These are phyloP conservation scores for Trinorchestia longiramus DNA, from an alignment of 1,140 invertebrate species.

Conservation along the genomic window DNA sequence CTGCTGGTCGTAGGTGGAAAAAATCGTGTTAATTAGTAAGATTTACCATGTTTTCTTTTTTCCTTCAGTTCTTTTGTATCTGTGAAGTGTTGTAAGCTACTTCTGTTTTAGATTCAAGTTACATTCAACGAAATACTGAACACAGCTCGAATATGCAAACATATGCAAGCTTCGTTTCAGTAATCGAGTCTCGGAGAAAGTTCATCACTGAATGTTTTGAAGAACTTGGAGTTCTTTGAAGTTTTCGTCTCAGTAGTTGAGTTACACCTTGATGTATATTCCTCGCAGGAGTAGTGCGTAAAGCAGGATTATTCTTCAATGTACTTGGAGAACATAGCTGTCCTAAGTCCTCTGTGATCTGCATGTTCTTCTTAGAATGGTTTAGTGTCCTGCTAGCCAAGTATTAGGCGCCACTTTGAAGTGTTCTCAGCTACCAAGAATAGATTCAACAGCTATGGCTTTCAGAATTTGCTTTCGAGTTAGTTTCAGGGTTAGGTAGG, in stretches of 20 bases:
- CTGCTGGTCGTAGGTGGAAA: not conserved
- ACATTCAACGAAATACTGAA: no score
- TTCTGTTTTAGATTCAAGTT: not conserved
- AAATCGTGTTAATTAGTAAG: not conserved
- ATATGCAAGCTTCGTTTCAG: not conserved
- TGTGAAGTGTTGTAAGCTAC: not conserved
- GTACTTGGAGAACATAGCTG: not conserved
- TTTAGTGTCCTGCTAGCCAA: not conserved
- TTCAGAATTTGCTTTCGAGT: not conserved
- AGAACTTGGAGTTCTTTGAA: not conserved
- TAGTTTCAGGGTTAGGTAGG: not conserved
- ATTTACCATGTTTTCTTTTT: not conserved
- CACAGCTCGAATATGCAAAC: no score
- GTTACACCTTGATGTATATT: no score
- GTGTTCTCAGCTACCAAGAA: not conserved
- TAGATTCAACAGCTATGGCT: not conserved
- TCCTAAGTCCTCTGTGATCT: not conserved
- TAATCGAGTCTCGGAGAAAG: not conserved
- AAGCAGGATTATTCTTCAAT: no score
- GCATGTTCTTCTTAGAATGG: not conserved
- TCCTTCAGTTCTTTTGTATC: not conserved
- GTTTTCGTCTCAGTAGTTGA: no score
- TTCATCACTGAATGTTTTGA: not conserved
- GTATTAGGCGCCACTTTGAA: not conserved
- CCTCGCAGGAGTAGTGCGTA: no score